Evolutionary conservation across 2,113 vertebrate genomes (phyloP).

Genomic region (Ceuthmochares aereus): DNA sequence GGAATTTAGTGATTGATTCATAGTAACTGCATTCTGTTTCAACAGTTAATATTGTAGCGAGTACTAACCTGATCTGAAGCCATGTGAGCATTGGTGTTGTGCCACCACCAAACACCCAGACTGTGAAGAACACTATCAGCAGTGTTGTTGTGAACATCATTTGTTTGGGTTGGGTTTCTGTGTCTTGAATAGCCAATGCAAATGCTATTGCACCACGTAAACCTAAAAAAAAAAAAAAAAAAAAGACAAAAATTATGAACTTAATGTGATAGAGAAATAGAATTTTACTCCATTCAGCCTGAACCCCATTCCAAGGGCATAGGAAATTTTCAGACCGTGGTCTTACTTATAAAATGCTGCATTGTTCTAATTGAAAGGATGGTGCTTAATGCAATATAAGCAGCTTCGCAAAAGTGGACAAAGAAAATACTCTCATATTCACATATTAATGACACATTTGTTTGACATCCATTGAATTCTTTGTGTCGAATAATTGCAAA

Average conservation of each 20-base stretch:
- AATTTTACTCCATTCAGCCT: neutral
- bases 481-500: neutral
- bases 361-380: neutral
- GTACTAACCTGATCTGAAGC: constrained; percentile 86
- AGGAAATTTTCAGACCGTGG: neutral
- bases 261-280: neutral
- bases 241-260: neutral
- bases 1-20: rapidly evolving
- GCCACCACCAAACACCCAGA: constrained; percentile 84
- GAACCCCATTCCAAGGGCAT: neutral
- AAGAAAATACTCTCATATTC: neutral
- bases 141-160: constrained; percentile 85
- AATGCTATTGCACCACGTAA: constrained; percentile 85
- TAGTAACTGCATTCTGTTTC: neutral
- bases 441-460: neutral
- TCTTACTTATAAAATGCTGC: neutral
- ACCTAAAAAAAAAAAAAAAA: constrained; percentile 60
- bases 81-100: constrained; percentile 80
- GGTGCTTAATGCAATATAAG: neutral
- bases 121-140: constrained; percentile 82
- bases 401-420: neutral
- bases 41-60: neutral
- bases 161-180: constrained; percentile 73
- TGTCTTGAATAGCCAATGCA: constrained; percentile 81
- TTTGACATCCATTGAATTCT: neutral